Conservation (phyloP, 2,113 vertebrate species). For the Galeopterus variegatus region DNA sequence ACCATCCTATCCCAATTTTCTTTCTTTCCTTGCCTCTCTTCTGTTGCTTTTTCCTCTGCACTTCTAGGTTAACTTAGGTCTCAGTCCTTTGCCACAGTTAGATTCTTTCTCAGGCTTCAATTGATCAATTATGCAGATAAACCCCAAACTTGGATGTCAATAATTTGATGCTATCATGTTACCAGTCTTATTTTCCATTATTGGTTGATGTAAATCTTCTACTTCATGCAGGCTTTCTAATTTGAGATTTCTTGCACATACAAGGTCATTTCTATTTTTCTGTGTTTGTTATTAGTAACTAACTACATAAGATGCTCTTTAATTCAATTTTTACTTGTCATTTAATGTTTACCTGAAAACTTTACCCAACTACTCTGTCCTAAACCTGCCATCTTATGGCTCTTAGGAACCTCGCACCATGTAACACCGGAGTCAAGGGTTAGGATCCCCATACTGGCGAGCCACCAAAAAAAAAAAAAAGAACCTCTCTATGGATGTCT, state of each 20-base stretch:
- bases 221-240: neutral
- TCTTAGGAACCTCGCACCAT: neutral
- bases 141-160: neutral
- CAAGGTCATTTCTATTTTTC: neutral
- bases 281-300: neutral
- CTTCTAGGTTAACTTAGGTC: neutral
- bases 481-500: neutral
- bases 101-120: slow-evolving; percentile 16
- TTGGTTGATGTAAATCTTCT: neutral
- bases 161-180: neutral
- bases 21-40: slow-evolving; percentile 3
- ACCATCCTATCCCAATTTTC: neutral
- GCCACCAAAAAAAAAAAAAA: too few species aligned
- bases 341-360: neutral
- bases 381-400: neutral
- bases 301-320: neutral
- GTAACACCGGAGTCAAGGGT: too few species aligned
- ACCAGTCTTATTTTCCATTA: slow-evolving; percentile 49
- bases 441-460: too few species aligned
- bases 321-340: slow-evolving; percentile 2
- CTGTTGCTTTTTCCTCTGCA: neutral
- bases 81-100: neutral
- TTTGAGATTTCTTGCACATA: neutral
- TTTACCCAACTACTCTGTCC: neutral
- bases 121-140: slow-evolving; percentile 18